Percentiles rank a stretch among this genome's conserved stretches.
Evolutionary conservation across 2,797 vertebrate species (phyloP).

Genomic region (Gymnothorax javanicus): DNA sequence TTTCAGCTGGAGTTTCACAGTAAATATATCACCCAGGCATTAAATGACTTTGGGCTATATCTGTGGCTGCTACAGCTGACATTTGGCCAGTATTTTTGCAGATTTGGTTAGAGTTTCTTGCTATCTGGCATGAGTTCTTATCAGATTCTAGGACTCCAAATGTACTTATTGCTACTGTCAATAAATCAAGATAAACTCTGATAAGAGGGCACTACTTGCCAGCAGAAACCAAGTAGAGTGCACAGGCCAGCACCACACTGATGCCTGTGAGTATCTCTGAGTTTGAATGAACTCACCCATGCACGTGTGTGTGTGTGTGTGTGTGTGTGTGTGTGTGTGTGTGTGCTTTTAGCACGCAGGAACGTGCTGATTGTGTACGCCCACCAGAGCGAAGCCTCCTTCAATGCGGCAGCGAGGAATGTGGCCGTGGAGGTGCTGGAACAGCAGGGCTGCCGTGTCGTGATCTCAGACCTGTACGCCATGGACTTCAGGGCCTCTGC

Average conservation of each 20-base stretch:
- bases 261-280: background rate
- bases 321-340: conserved; percentile 16
- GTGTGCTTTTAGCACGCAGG: conserved; percentile 53
- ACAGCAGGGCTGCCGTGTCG: conserved; percentile 71
- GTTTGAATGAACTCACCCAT: background rate
- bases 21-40: background rate
- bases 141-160: background rate
- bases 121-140: background rate
- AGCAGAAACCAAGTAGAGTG: background rate
- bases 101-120: background rate
- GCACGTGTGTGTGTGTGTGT: background rate
- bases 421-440: conserved; percentile 71
- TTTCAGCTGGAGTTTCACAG: background rate
- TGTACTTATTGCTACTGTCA: background rate
- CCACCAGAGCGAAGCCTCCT: conserved; percentile 79
- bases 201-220: background rate
- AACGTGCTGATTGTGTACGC: conserved; percentile 83
- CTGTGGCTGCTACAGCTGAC: too few species aligned
- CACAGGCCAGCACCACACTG: background rate
- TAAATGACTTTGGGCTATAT: too few species aligned
- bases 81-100: too few species aligned
- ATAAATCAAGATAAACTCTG: background rate
- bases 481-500: conserved; percentile 82
- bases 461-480: conserved; percentile 80
- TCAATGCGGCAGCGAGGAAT: conserved; percentile 76